Evolutionary conservation across 2,797 vertebrate species (phyloP).

Genomic region (Eulemur mongoz): DNA sequence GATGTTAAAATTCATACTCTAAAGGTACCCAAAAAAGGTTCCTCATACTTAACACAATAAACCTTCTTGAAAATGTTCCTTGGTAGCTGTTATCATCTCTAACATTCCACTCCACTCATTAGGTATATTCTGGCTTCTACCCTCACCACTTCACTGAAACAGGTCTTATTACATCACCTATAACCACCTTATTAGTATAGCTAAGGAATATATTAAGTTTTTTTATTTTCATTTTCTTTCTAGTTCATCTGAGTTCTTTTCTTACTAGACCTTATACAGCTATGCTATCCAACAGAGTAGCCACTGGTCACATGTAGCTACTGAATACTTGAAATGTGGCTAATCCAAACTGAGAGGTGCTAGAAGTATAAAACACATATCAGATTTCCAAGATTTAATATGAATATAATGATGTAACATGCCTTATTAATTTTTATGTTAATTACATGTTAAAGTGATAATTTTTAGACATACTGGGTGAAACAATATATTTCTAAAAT

Average conservation of each 20-base stretch:
- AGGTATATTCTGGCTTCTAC: not conserved
- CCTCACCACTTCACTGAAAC: not conserved
- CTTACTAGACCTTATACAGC: not conserved
- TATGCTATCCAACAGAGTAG: not conserved
- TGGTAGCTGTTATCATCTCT: not conserved
- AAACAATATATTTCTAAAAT: conserved; percentile 18
- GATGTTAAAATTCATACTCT: not conserved
- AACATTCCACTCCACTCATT: not conserved
- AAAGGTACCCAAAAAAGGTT: not conserved
- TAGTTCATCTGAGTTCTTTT: not conserved
- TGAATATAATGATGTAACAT: not conserved
- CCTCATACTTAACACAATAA: not conserved
- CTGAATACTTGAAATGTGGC: not conserved
- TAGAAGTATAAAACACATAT: not conserved
- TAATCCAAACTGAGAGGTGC: not conserved
- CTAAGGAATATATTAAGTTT: not conserved
- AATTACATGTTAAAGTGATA: not conserved
- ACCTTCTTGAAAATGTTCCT: not conserved
- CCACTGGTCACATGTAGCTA: not conserved
- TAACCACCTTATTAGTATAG: not conserved
- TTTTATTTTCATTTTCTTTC: not conserved
- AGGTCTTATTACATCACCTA: not conserved
- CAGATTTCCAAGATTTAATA: not conserved
- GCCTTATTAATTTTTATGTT: not conserved
- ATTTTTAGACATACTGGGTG: not conserved